These are phyloP conservation scores for Enteromius viviparus DNA, from an alignment of 2,797 vertebrate species.

Conservation along the genomic window DNA sequence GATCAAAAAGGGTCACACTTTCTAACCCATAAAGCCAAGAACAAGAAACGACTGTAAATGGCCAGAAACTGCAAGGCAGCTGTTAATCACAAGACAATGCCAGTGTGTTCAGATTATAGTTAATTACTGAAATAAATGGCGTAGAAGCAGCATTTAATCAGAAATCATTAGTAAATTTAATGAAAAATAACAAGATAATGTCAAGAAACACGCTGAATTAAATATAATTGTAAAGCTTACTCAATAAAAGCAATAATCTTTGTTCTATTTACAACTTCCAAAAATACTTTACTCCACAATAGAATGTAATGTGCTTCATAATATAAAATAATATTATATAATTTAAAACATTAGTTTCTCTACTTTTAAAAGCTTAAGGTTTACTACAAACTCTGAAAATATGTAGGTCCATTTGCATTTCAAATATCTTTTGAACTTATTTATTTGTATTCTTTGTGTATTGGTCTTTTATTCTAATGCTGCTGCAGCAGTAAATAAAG, in stretches of 20 bases:
- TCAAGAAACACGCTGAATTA: not conserved
- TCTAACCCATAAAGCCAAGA: not conserved
- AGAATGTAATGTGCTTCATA: not conserved
- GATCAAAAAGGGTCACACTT: not conserved
- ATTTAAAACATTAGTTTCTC: no score
- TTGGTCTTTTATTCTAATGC: not conserved
- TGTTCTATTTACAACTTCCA: not conserved
- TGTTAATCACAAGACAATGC: not conserved
- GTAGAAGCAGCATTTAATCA: not conserved
- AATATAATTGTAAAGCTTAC: not conserved
- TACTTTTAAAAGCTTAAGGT: no score
- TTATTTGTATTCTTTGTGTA: not conserved
- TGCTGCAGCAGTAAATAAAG: constrained; percentile 3
- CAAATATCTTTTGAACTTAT: not conserved
- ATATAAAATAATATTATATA: not conserved
- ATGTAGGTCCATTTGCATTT: not conserved
- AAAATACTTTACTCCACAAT: not conserved
- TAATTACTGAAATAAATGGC: not conserved
- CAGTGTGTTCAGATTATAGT: not conserved
- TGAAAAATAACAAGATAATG: not conserved
- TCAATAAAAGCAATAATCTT: not conserved
- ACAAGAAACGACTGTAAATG: not conserved
- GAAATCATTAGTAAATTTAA: not conserved
- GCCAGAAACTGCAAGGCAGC: not conserved
- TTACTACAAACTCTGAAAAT: no score